These are phyloP conservation scores for Dendrocincla tyrannina DNA, from an alignment of 2,797 vertebrate genomes.

Conservation along the genomic window DNA sequence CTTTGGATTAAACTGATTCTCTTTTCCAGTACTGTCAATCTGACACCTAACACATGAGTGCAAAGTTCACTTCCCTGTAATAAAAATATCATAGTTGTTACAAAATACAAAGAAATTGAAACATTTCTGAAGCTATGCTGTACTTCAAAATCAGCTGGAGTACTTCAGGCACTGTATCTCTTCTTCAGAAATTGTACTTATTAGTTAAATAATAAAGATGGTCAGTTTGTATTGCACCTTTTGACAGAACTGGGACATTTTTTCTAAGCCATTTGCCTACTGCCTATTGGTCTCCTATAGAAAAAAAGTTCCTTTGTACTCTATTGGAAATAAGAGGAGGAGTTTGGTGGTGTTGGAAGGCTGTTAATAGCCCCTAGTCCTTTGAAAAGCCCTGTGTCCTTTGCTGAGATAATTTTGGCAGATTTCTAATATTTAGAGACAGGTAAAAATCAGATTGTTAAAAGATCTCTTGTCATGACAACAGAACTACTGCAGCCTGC, in stretches of 20 bases:
- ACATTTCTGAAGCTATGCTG: background rate
- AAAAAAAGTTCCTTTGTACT: background rate
- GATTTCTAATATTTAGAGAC: background rate
- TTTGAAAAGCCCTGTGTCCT: background rate
- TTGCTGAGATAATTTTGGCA: background rate
- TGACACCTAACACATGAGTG: background rate
- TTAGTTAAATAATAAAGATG: background rate
- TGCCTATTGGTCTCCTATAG: background rate
- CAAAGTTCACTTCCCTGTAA: background rate
- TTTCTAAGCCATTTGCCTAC: background rate
- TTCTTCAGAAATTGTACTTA: background rate
- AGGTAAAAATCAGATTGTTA: slow-evolving; percentile 8
- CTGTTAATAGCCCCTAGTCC: background rate
- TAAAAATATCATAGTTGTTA: background rate
- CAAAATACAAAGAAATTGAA: slow-evolving; percentile 12
- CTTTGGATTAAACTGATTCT: background rate
- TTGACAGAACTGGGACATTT: background rate
- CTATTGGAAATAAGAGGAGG: background rate
- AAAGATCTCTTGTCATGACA: background rate
- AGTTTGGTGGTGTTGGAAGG: background rate
- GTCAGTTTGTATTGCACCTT: background rate
- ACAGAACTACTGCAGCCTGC: background rate
- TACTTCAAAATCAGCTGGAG: background rate
- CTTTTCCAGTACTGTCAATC: background rate
- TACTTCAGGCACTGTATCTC: background rate